Evolutionary conservation across 2,113 vertebrate genomes (phyloP).

Genomic region (Cromileptes altivelis): DNA sequence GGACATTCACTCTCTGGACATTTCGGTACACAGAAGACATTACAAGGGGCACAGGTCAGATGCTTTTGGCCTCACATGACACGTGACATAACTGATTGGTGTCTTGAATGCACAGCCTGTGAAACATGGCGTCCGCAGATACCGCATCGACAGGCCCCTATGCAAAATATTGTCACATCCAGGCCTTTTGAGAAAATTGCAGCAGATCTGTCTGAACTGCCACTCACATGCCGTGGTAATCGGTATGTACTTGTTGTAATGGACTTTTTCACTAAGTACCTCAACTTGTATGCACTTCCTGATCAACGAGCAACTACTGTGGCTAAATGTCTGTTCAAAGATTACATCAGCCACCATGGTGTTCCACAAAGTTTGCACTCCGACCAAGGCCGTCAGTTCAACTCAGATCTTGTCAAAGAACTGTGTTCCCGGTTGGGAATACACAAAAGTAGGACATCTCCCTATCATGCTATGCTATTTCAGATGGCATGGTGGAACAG

Average conservation of each 20-base stretch:
- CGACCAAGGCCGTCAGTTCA: constrained; percentile 40
- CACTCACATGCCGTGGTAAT: constrained; percentile 9
- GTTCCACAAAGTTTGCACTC: constrained; percentile 36
- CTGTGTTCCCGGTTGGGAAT: no score
- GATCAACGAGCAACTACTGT: constrained; percentile 11
- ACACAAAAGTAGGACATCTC: not conserved
- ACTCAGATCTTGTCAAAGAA: constrained; percentile 33
- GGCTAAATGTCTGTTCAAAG: constrained; percentile 37
- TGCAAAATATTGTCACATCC: no score
- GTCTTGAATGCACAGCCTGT: no score
- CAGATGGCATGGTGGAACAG: no score
- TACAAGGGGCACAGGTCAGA: no score
- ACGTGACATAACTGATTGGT: no score
- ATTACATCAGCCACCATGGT: constrained; percentile 27
- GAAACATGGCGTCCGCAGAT: no score
- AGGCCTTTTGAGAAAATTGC: not conserved
- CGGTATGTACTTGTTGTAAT: constrained; percentile 28
- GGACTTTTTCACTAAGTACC: constrained; percentile 26
- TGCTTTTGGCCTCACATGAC: no score
- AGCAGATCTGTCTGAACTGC: constrained; percentile 25
- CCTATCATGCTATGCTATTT: no score
- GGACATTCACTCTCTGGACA: no score
- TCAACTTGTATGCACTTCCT: not conserved
- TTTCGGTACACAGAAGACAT: no score
- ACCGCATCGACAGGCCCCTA: no score